Evolutionary conservation across 2,797 vertebrate species (phyloP), one percentile per base, ranked within the genome.

Genomic region (Sarcoramphus papa): DNA sequence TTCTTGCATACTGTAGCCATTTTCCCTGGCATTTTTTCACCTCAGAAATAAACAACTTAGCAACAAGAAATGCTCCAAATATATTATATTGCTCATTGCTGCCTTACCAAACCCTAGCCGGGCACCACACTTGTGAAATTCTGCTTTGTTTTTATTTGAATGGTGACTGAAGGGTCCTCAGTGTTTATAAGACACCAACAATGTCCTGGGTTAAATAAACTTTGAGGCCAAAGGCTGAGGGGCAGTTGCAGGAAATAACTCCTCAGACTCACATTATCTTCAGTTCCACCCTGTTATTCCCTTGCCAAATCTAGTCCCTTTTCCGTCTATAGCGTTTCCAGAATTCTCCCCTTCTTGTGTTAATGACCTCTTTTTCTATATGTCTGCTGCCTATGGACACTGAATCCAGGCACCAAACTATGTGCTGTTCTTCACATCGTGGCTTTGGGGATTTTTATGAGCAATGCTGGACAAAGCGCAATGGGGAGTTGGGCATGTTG

Each of bases 191-290:
- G 82, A 64, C 91, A 90, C 60, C 56, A 85, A n/a, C 41, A 40
- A 90, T 76, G 93, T 97, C 82, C 92, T 86, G 69, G 70, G 95
- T 96, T 97, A 97, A 95, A 96, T 93, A 97, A 97, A 96, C 96
- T 93, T 79, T 40, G 62, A 96, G 87, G 92, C 87, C 90, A 93
- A 96, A 95, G 79, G 69, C 79, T 86, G 79, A 93, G 73, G 73
- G 45, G 63, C 87, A 85, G 85, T 90, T 88, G 74, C 93, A 97
- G 97, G 97, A 97, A 97, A 93, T 97, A 96, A 88, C 95, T 95
- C 92, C 90, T 97, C 89, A 93, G 85, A 68, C 85, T 91, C 70
- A 12, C 91, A 76, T 96, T 96, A 97, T 97, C 94, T 96, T 79
- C 79, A 73, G 90, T 96, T 95, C 95, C 94, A 95, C 94, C 93